These are phyloP conservation scores for Polyommatus icarus DNA, from an alignment of 2,888 invertebrate genomes.

Conservation along the genomic window DNA sequence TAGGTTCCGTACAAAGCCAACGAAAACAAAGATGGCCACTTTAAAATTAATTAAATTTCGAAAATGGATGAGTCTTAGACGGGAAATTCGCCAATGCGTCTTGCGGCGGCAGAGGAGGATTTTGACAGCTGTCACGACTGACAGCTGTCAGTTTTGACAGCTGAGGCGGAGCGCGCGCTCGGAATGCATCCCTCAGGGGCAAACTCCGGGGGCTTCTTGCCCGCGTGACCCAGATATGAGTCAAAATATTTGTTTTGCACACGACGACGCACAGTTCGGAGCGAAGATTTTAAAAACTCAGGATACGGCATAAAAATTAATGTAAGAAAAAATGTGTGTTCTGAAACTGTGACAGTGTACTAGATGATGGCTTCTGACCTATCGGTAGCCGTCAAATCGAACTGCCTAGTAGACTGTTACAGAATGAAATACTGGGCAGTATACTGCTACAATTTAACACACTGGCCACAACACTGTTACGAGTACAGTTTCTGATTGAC, in stretches of 20 bases:
- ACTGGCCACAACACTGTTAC: no score
- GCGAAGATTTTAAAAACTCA: no score
- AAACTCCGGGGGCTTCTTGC: background rate
- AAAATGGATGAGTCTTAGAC: background rate
- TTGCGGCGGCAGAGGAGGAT: background rate
- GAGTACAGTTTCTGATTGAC: no score
- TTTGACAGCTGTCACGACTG: background rate
- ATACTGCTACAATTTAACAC: no score
- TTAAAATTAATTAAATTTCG: background rate
- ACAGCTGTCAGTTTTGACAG: slow-evolving; percentile 15
- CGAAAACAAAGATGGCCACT: background rate
- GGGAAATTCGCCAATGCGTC: background rate
- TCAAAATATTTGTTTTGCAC: slow-evolving; percentile 5
- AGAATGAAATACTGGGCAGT: no score
- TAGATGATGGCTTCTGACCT: no score
- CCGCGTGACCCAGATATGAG: background rate
- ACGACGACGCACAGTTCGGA: background rate
- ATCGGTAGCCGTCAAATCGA: no score
- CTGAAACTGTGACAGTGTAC: no score
- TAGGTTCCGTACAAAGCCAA: background rate
- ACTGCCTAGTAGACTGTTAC: no score
- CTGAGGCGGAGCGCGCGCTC: background rate
- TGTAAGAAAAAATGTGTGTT: no score
- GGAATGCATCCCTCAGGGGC: background rate
- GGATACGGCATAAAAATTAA: no score